Base-by-base conservation (phyloP, 2,797 vertebrate genomes). In the Centroberyx gerrardi region DNA sequence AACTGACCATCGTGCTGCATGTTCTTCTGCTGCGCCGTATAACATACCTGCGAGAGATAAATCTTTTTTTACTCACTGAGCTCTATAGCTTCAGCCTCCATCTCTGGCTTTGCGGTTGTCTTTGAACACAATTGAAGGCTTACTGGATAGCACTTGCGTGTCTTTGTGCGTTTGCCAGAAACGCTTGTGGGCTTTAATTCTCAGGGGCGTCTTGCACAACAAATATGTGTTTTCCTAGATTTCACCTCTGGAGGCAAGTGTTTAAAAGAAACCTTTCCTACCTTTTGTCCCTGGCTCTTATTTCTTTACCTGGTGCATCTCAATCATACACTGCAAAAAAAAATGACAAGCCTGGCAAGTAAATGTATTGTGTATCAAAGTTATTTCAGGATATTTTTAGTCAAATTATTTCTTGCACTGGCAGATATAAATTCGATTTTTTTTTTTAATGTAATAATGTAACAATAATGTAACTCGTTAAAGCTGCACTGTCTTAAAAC, bases 181-280 rank as follows among this genome's bases (percentile, higher is more conserved):
- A 64, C 2, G 48, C 64, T 52, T 33, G 53, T 55, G 64, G 73
- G 63, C 72, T 80, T 62, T 5, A 36, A 51, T 36, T 80, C 72
- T 86, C 74, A 55, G 54, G 55, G 14, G 74, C 27, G 46, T 74
- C 61, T 60, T 51, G 28, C 42, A 69, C 80, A 72, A 75, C 53
- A 78, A 75, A 84, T 31, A 55, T 59, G 7, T 40, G 53, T 61
- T 48, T 68, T 42, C 10, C 6, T 65, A 44, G 77, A 60, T 48
- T 61, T 74, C 7, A 48, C 68, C 46, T 67, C 70, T 77, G 67
- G 70, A 77, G 62, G 55, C 1, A 73, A 58, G 17, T 2, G 0
- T 60, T 73, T 65, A 3, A 74, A 70, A 44, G 3, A 4, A 33
- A 33, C 33, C 51, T 51, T 59, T 62, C 18, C 8, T 22, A n/a